Base-by-base conservation (phyloP, 2,113 vertebrate species). In the Xiphorhynchus elegans region DNA sequence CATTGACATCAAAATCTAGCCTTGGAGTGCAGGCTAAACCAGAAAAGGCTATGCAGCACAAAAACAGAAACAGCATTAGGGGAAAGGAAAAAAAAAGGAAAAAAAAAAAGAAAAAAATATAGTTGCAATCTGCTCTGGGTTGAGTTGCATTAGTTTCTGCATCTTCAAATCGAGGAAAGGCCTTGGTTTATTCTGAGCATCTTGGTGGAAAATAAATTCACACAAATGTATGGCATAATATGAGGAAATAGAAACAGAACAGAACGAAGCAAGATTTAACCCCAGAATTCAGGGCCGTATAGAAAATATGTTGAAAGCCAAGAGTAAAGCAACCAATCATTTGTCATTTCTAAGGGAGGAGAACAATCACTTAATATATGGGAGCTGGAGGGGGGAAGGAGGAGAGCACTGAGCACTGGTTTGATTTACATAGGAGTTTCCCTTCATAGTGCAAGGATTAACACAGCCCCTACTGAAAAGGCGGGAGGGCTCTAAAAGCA, bases 361-460 rank as follows among this genome's bases (percentile, higher is more conserved):
- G 96, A 97, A 96, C 97, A 98, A 97, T 97, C 95, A 87, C 95
- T 96, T 98, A 96, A 97, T 95, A 97, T 89, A 96, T 66, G 24
- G 84, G 78, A 95, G 91, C 52, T 87, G 58, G 73, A 80, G 94
- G 79, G 96, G 92, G 97, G 95, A 97, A 97, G 88, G 76, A 90
- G 72, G 60, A 84, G 68, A 96, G 79, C 95, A 85, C 81, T 72
- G 91, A 94, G 90, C 62, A 93, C 28, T 91, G 84, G 72, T 97
- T 98, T 95, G 97, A 97, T 98, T 98, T 98, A 97, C 97, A 95
- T 97, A 97, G 97, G 97, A 97, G 87, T 96, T 97, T 91, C 81
- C 78, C 91, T 93, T 93, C 91, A 95, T 14, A 95, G 87, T 68
- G 89, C 47, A 60, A 83, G 95, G 96, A 97, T 96, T 96, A 95